Evolutionary conservation across 2,113 vertebrate species (phyloP), one percentile per base, ranked within the genome.

Genomic region (Lepidothrix coronata): DNA sequence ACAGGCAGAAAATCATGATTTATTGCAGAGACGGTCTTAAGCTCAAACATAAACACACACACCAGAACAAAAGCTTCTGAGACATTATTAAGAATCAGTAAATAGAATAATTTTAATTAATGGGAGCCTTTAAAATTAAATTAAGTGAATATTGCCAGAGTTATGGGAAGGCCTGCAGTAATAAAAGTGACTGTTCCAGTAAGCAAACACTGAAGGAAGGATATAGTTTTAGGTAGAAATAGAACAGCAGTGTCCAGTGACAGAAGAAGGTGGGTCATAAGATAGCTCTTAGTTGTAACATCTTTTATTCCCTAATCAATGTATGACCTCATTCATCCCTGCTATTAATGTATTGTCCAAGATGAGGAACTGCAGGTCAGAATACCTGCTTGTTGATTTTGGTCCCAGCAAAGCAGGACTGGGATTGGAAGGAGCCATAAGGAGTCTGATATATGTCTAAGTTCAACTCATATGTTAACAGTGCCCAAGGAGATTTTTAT

Each of bases 1-100:
- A 94, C 92, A 96, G 44, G 91, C 87, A 95, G 92, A 96, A 96
- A 96, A 95, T 89, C 18, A 75, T 90, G 89, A 96, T 97, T 96
- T 93, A 95, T 91, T 84, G 52, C 62, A 65, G 68, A 41, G 91
- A 51, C 0, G 1, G 22, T 44, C 35, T 58, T 68, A 51, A 77
- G 88, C 81, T 65, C 8, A 73, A 94, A 93, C 18, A 67, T 4
- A 83, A 63, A 88, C 41, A 86, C 43, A 59, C 63, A 76, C 18
- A 51, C 41, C 62, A 88, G 72, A 91, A 86, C 58, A 57, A 89
- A 75, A 91, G 46, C 83, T 97, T 95, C 43, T 79, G 49, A 82
- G 52, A 22, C 51, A 66, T 88, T 91, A 84, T 75, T 91, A 85
- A 87, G 46, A 93, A 93, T 71, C 65, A 59, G 61, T 68, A 96